Evolutionary conservation across 2,888 invertebrate species (phyloP).

Genomic region (Troides aeacus): DNA sequence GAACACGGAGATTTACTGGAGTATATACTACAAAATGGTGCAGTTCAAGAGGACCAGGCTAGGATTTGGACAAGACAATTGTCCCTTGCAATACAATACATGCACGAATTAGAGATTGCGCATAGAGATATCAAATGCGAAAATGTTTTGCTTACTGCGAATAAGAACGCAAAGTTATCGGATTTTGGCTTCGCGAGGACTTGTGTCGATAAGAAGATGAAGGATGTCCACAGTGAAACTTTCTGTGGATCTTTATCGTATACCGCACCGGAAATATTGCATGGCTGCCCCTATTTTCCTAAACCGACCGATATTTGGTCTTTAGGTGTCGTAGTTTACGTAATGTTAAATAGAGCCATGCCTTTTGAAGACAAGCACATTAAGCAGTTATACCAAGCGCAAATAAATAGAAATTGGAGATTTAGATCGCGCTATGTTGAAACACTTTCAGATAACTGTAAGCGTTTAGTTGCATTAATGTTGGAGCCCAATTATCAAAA

Average conservation of each 20-base stretch:
- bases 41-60: constrained; percentile 84
- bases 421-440: constrained; percentile 83
- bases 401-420: constrained; percentile 82
- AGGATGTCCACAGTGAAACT: constrained; percentile 84
- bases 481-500: constrained; percentile 83
- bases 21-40: constrained; percentile 83
- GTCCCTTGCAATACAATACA: constrained; percentile 84
- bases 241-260: constrained; percentile 93
- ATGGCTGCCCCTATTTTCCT: constrained; percentile 85
- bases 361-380: constrained; percentile 90
- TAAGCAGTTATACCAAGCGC: constrained; percentile 82
- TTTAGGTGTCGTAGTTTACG: constrained; percentile 87
- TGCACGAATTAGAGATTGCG: constrained; percentile 87
- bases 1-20: constrained; percentile 90
- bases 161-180: constrained; percentile 88
- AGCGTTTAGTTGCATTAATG: constrained; percentile 80
- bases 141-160: constrained; percentile 86
- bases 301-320: constrained; percentile 91
- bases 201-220: constrained; percentile 64
- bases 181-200: constrained; percentile 89
- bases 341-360: constrained; percentile 91
- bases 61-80: constrained; percentile 86
- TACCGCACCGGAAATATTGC: constrained; percentile 92
- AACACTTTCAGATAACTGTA: constrained; percentile 80
- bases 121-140: constrained; percentile 92